These are phyloP conservation scores for Deilephila porcellus DNA, from an alignment of 2,888 invertebrate species.

Conservation along the genomic window DNA sequence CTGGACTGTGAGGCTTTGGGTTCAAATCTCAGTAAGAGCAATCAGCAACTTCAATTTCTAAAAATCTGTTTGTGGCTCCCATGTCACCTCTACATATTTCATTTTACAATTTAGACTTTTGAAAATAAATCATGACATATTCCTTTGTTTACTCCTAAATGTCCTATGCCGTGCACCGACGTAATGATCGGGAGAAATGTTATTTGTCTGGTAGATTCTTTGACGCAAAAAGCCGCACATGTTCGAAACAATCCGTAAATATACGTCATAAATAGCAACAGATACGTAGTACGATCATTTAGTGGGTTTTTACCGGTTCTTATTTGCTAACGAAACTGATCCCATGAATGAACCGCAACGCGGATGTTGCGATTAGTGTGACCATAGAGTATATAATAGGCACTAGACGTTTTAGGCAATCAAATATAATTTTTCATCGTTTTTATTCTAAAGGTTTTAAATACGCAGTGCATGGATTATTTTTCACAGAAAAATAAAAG, in stretches of 20 bases:
- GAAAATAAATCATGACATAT: neutral
- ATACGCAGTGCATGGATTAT: neutral
- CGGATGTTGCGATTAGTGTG: constrained; percentile 50
- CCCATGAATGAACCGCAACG: constrained; percentile 52
- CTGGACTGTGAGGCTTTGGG: too few relatives aligned
- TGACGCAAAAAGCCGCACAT: neutral
- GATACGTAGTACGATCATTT: constrained; percentile 17
- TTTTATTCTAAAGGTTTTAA: neutral
- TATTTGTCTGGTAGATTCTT: neutral
- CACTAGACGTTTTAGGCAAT: neutral
- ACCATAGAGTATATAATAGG: constrained; percentile 43
- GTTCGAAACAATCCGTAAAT: neutral
- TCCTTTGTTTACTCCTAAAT: neutral
- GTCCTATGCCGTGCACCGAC: neutral
- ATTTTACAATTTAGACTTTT: neutral
- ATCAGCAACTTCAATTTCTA: too few relatives aligned
- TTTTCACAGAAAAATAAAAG: too few relatives aligned
- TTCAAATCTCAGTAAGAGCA: too few relatives aligned
- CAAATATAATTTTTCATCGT: too few relatives aligned
- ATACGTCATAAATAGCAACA: constrained; percentile 9
- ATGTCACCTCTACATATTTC: too few relatives aligned
- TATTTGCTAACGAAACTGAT: constrained; percentile 48
- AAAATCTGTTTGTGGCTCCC: too few relatives aligned
- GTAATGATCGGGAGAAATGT: neutral
- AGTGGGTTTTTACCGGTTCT: constrained; percentile 38